phyloP scores from a whole-genome alignment of 2,113 vertebrate genomes.

The Crotophaga sulcirostris region DNA sequence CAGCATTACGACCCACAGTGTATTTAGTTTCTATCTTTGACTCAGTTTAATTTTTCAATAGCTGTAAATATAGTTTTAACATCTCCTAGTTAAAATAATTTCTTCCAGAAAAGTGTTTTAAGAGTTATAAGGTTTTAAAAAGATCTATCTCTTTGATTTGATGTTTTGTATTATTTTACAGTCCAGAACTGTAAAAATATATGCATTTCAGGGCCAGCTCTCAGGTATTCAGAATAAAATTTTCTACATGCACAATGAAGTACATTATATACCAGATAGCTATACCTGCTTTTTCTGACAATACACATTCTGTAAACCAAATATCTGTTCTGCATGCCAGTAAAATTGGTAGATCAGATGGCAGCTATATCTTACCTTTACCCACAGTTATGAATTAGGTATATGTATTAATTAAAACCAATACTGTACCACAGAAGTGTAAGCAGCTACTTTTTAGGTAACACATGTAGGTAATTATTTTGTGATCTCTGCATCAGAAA shows the following conservation, averaged over 20 bases:
- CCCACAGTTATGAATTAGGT: neutral
- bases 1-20: neutral
- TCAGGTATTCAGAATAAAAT: slow-evolving; percentile 55
- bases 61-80: neutral
- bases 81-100: neutral
- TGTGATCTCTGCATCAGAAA: slow-evolving; percentile 93
- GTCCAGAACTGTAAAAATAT: neutral
- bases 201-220: slow-evolving; percentile 15
- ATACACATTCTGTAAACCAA: slow-evolving; percentile 24
- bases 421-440: slow-evolving; percentile 44
- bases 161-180: neutral
- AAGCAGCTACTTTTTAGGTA: slow-evolving; percentile 59
- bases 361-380: slow-evolving; percentile 63
- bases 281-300: neutral
- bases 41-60: neutral
- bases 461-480: slow-evolving; percentile 65
- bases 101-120: neutral
- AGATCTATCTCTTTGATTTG: neutral
- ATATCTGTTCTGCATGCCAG: slow-evolving; percentile 33
- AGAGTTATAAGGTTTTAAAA: neutral
- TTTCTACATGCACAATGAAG: neutral
- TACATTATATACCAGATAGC: neutral
- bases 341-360: slow-evolving; percentile 27
- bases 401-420: slow-evolving; percentile 4
- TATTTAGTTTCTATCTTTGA: neutral